Evolutionary conservation across 1,140 invertebrate species (phyloP).

Genomic region (Meloidogyne hapla): DNA sequence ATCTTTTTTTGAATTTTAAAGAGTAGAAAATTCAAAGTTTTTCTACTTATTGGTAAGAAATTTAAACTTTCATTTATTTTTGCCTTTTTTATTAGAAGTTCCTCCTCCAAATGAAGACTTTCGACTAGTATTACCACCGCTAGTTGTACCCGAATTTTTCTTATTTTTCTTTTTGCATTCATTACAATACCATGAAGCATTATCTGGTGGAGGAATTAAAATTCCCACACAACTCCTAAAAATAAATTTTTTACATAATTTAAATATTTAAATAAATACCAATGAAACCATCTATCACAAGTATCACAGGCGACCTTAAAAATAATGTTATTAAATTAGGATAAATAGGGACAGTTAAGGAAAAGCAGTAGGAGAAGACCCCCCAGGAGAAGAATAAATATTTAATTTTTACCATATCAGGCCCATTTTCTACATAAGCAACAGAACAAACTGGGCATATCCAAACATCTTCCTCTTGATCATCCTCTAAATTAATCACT

Average conservation of each 20-base stretch:
- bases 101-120: slow-evolving; percentile 11
- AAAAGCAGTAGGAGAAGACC: no score
- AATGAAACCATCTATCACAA: slow-evolving; percentile 55
- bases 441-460: slow-evolving; percentile 50
- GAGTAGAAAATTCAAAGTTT: no score
- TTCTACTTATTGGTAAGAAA: no score
- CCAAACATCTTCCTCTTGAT: slow-evolving; percentile 45
- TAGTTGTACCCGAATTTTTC: slow-evolving; percentile 8
- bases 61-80: no score
- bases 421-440: slow-evolving; percentile 52
- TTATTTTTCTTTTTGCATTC: slow-evolving; percentile 37
- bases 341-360: no score
- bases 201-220: slow-evolving; percentile 42
- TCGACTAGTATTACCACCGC: slow-evolving; percentile 17
- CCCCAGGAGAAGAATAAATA: no score
- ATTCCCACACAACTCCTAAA: slow-evolving; percentile 46
- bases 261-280: slow-evolving; percentile 20
- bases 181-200: slow-evolving; percentile 44
- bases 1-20: no score
- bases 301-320: slow-evolving; percentile 34
- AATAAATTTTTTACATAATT: neutral
- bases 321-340: neutral
- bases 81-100: neutral
- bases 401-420: slow-evolving; percentile 50
- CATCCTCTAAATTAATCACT: slow-evolving; percentile 3